A percentile compares a stretch with the other conserved stretches of the same genome.
Conservation (phyloP, 1,140 invertebrate species). For the Meloidogyne chitwoodi region DNA sequence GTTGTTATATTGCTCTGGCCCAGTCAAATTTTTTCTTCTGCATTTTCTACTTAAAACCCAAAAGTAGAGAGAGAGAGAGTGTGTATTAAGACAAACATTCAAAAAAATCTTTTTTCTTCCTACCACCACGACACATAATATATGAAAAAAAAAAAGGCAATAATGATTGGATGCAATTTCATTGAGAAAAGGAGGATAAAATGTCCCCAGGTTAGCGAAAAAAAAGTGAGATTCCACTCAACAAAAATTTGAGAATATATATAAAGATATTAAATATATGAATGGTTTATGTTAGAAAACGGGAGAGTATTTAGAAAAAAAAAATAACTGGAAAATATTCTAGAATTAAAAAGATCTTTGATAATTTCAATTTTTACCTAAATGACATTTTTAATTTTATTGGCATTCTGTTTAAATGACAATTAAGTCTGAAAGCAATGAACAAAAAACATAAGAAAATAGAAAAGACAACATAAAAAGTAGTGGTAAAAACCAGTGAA, state of each 20-base stretch:
- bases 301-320: too few relatives aligned
- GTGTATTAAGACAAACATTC: neutral
- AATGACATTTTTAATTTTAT: too few relatives aligned
- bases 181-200: neutral
- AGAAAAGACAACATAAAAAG: neutral
- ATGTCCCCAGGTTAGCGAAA: neutral
- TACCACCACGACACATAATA: neutral
- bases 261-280: too few relatives aligned
- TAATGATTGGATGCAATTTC: neutral
- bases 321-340: too few relatives aligned
- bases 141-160: neutral
- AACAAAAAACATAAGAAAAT: too few relatives aligned
- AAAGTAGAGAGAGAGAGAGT: neutral
- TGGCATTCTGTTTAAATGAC: too few relatives aligned
- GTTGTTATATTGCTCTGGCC: neutral
- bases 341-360: too few relatives aligned
- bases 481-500: neutral
- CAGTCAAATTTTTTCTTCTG: conserved; percentile 1
- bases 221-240: too few relatives aligned
- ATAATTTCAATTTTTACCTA: too few relatives aligned
- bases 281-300: too few relatives aligned
- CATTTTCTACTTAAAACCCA: neutral
- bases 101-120: neutral
- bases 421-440: neutral
- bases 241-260: too few relatives aligned